Percentiles rank a stretch among this genome's conserved stretches.
phyloP scores from a whole-genome alignment of 2,888 invertebrate species.

The Lagria hirta region DNA sequence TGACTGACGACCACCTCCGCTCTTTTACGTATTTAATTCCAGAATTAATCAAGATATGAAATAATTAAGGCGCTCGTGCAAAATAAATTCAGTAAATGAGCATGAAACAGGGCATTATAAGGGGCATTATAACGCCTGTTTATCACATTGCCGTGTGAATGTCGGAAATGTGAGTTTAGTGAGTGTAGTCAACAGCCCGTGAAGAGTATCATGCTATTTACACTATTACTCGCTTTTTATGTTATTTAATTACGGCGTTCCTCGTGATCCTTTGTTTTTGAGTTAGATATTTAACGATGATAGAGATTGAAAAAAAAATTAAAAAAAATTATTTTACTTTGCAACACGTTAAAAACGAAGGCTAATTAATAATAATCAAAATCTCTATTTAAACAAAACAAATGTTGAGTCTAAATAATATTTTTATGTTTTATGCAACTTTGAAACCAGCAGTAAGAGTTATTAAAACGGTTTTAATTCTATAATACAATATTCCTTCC shows the following conservation, averaged over 20 bases:
- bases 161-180: slow-evolving; percentile 49
- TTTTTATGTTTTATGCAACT: no score
- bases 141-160: slow-evolving; percentile 39
- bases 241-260: slow-evolving; percentile 46
- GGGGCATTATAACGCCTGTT: slow-evolving; percentile 46
- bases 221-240: slow-evolving; percentile 50
- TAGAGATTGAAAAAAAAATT: no score
- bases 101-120: slow-evolving; percentile 47
- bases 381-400: no score
- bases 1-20: no score
- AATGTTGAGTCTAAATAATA: no score
- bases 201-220: slow-evolving; percentile 51
- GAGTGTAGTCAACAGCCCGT: slow-evolving; percentile 46
- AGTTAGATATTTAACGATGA: slow-evolving; percentile 22
- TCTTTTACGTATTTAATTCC: no score
- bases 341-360: no score
- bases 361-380: no score
- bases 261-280: slow-evolving; percentile 37
- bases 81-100: slow-evolving; percentile 41
- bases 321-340: no score
- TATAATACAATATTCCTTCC: no score
- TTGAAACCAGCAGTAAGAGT: no score
- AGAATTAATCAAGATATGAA: slow-evolving; percentile 10
- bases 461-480: no score
- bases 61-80: slow-evolving; percentile 39